Conservation (phyloP, 2,113 vertebrate genomes). For the Pan troglodytes region NHGRI_mPanTro3-v2.1_pri NC_072404.2:26083001-26083500, state of each 20-base stretch:
- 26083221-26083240: neutral
- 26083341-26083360: neutral
- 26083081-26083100: neutral
- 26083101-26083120: neutral
- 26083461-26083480: neutral
- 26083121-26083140: neutral
- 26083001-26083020: constrained; percentile 10
- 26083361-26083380: neutral
- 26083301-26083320: neutral
- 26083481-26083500: neutral
- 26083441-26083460: neutral
- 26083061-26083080: neutral
- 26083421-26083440: constrained; percentile 1
- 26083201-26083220: neutral
- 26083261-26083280: neutral
- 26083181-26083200: neutral
- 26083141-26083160: neutral
- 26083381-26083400: constrained; percentile 23
- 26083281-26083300: neutral
- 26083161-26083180: constrained; percentile 1
- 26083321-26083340: neutral
- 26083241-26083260: neutral
- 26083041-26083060: constrained; percentile 28
- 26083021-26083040: neutral
- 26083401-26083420: neutral